Percentiles rank a stretch among this genome's conserved stretches.
Evolutionary conservation across 2,888 invertebrate species (phyloP).

Genomic region (Antitype chi): DNA sequence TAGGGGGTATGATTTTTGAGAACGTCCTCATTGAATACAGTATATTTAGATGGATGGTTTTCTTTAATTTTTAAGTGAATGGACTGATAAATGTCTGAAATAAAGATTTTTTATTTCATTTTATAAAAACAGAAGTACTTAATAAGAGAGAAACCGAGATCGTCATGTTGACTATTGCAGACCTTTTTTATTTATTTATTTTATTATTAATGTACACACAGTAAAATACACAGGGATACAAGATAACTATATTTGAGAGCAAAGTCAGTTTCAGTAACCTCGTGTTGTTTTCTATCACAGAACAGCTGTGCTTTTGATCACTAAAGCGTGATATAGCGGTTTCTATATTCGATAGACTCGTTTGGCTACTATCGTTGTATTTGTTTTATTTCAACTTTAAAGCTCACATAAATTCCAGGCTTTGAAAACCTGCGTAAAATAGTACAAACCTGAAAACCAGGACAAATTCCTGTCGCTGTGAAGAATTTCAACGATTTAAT

Average conservation of each 20-base stretch:
- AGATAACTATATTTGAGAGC: too few species aligned
- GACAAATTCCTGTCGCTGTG: neutral
- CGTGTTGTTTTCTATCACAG: neutral
- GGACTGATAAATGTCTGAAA: too few species aligned
- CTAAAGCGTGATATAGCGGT: too few species aligned
- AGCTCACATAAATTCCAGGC: neutral
- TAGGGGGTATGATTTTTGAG: neutral
- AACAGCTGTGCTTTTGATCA: too few species aligned
- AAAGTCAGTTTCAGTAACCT: neutral
- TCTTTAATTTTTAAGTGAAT: too few species aligned
- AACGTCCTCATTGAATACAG: neutral
- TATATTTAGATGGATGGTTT: neutral
- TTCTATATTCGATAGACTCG: neutral
- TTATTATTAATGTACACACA: too few species aligned
- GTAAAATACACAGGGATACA: too few species aligned
- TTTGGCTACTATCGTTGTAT: neutral
- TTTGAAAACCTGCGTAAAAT: slow-evolving; percentile 20
- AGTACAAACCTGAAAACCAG: neutral
- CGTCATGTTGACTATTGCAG: too few species aligned
- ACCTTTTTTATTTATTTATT: neutral
- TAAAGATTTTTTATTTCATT: too few species aligned
- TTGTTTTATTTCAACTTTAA: slow-evolving; percentile 17
- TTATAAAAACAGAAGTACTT: too few species aligned
- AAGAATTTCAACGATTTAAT: neutral
- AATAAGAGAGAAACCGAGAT: too few species aligned